Conservation (phyloP, 2,113 vertebrate genomes). For the Forbesichthys agassizii region DNA sequence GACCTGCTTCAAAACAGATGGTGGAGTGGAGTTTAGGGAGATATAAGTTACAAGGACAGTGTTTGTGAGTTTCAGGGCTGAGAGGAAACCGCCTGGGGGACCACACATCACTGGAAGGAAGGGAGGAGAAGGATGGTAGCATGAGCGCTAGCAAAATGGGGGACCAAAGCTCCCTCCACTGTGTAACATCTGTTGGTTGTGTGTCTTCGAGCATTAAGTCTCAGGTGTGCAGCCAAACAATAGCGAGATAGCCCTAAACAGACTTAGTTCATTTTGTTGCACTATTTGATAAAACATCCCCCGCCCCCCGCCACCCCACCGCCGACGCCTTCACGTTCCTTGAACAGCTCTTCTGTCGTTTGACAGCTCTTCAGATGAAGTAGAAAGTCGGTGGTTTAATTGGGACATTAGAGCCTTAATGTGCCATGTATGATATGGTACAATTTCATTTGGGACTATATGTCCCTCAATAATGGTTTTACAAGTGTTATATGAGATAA, state of each 20-base stretch:
- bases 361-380: conserved; percentile 33
- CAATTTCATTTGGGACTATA: conserved; percentile 7
- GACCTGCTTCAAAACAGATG: conserved; percentile 66
- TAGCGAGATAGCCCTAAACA: conserved; percentile 29
- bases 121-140: conserved; percentile 27
- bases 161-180: conserved; percentile 31
- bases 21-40: conserved; percentile 55
- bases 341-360: neutral
- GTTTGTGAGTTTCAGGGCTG: conserved; percentile 61
- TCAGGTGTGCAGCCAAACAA: conserved; percentile 50
- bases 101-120: conserved; percentile 41
- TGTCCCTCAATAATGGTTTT: neutral
- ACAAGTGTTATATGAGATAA: neutral
- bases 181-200: conserved; percentile 58
- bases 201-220: conserved; percentile 47
- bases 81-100: conserved; percentile 43
- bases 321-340: neutral
- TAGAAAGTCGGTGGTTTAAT: conserved; percentile 35
- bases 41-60: conserved; percentile 66
- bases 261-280: conserved; percentile 29
- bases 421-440: conserved; percentile 9
- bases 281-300: conserved; percentile 7
- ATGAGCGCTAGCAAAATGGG: conserved; percentile 5
- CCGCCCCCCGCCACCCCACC: too few species aligned
- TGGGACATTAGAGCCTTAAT: conserved; percentile 49